Evolutionary conservation across 2,888 invertebrate genomes (phyloP).

Genomic region (Cataglyphis livida): DNA sequence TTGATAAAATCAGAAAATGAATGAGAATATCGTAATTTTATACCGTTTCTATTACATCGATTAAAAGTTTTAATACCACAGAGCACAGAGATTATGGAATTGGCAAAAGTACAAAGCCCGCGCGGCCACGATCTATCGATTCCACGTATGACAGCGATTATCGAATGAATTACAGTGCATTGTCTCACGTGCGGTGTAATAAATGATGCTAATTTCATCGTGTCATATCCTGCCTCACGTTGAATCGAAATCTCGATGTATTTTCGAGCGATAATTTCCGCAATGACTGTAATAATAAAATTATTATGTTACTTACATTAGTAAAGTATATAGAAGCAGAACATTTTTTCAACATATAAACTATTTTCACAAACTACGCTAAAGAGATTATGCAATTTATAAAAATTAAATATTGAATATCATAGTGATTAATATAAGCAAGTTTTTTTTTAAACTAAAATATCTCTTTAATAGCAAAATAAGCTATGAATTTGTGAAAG

Average conservation of each 20-base stretch:
- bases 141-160: not conserved
- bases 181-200: not conserved
- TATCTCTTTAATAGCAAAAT: not conserved
- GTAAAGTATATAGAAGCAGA: not conserved
- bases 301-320: not conserved
- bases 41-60: slow-evolving; percentile 2
- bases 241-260: slow-evolving; percentile 8
- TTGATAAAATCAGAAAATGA: not conserved
- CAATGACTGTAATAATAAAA: not conserved
- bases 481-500: not conserved
- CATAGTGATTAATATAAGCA: not conserved
- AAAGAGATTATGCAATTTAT: not conserved
- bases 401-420: not conserved
- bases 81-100: not conserved
- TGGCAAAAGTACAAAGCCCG: not conserved
- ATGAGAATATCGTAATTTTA: slow-evolving; percentile 12
- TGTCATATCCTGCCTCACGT: not conserved
- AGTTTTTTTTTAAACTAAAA: not conserved
- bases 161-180: not conserved
- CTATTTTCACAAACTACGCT: not conserved
- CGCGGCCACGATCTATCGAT: slow-evolving; percentile 5
- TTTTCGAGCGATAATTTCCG: not conserved
- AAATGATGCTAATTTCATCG: slow-evolving; percentile 4
- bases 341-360: not conserved
- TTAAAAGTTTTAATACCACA: slow-evolving; percentile 5